phyloP scores from a whole-genome alignment of 1,140 invertebrate genomes.

The Drosophila bocqueti region DNA sequence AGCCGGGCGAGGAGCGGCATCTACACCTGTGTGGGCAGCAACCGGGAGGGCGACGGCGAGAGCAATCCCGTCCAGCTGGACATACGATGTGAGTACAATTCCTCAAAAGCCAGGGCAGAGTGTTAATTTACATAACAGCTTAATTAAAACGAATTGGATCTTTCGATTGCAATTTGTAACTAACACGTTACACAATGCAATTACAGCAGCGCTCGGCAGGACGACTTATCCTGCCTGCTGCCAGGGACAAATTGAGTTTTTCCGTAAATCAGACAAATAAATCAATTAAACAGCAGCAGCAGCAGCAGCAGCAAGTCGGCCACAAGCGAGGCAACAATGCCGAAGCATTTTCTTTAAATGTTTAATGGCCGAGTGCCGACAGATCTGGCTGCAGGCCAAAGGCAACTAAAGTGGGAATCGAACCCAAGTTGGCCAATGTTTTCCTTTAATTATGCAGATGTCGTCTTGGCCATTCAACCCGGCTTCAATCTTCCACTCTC shows the following conservation, averaged over 20 bases:
- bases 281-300: slow-evolving; percentile 47
- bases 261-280: slow-evolving; percentile 53
- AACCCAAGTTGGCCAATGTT: slow-evolving; percentile 56
- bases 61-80: slow-evolving; percentile 92
- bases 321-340: slow-evolving; percentile 39
- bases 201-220: slow-evolving; percentile 27
- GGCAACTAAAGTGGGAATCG: slow-evolving; percentile 18
- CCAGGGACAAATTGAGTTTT: slow-evolving; percentile 42
- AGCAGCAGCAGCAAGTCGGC: slow-evolving; percentile 30
- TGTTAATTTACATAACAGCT: slow-evolving; percentile 65
- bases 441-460: slow-evolving; percentile 82
- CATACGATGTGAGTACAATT: slow-evolving; percentile 91
- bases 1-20: slow-evolving; percentile 90
- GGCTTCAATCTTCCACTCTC: slow-evolving; percentile 1
- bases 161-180: slow-evolving; percentile 50
- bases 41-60: slow-evolving; percentile 93
- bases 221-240: slow-evolving; percentile 41
- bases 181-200: slow-evolving; percentile 54
- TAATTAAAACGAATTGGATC: slow-evolving; percentile 54
- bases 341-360: slow-evolving; percentile 24
- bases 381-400: slow-evolving; percentile 7
- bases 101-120: not conserved
- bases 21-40: slow-evolving; percentile 94
- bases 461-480: slow-evolving; percentile 49
- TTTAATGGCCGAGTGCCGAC: slow-evolving; percentile 27